A percentile compares a stretch with the other conserved stretches of the same genome.
Evolutionary conservation across 2,113 vertebrate genomes (phyloP).

Genomic region (Dermatemys mawii): DNA sequence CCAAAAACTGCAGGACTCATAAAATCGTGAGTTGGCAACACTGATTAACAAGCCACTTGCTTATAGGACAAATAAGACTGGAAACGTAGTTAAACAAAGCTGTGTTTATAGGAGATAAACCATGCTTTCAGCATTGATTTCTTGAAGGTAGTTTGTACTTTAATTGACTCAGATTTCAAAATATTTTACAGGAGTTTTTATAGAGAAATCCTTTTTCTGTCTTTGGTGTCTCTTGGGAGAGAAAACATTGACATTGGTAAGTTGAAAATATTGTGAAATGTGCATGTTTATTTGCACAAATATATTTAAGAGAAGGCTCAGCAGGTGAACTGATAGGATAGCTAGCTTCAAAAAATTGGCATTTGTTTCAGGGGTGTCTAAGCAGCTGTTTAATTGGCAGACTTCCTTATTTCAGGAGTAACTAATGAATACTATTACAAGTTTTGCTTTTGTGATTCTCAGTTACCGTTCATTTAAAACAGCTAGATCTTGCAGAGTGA

Average conservation of each 20-base stretch:
- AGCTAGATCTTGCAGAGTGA: not conserved
- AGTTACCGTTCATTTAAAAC: not conserved
- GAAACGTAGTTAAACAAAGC: not conserved
- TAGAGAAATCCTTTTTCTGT: conserved; percentile 95
- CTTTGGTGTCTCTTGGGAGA: conserved; percentile 93
- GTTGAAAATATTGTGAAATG: conserved; percentile 56
- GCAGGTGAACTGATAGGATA: not conserved
- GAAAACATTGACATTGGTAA: conserved; percentile 98
- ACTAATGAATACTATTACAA: not conserved
- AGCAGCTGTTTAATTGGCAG: not conserved
- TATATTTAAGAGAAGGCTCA: not conserved
- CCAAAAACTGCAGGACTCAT: not conserved
- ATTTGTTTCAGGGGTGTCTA: not conserved
- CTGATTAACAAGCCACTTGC: not conserved
- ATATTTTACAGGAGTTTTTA: conserved; percentile 91
- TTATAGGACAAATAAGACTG: not conserved
- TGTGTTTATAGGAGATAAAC: not conserved
- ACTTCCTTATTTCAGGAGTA: not conserved
- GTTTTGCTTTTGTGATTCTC: not conserved
- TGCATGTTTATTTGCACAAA: not conserved
- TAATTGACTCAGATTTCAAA: conserved; percentile 12
- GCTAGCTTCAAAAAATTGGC: not conserved
- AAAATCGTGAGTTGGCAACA: not conserved
- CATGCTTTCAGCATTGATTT: not conserved
- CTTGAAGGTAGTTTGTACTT: not conserved